Conservation (phyloP, 2,113 vertebrate genomes). For the Marcusenius ussheri region DNA sequence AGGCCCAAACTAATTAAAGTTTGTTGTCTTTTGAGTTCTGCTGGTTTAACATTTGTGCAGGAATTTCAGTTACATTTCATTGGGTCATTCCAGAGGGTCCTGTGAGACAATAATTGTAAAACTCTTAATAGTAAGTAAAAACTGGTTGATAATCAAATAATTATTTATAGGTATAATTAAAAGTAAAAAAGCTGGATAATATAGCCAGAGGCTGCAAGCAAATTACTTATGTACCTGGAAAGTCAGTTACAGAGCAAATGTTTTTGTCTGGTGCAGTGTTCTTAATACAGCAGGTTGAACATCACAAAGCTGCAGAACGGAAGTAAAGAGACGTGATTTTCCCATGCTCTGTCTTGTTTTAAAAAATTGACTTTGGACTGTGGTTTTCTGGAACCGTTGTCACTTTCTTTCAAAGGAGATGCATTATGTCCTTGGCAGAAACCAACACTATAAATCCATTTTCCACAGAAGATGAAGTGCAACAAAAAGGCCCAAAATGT, state of each 20-base stretch:
- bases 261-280: not conserved
- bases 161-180: not conserved
- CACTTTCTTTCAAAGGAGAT: not conserved
- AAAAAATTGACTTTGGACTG: not conserved
- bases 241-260: not conserved
- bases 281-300: not conserved
- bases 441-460: not conserved
- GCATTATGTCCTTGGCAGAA: not conserved
- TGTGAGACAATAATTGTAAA: not conserved
- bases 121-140: not conserved
- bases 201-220: not conserved
- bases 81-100: not conserved
- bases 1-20: no score
- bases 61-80: no score
- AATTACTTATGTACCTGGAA: not conserved
- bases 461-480: not conserved
- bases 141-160: not conserved
- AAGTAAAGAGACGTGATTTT: not conserved
- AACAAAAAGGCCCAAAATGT: not conserved
- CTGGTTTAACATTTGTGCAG: no score
- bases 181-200: not conserved
- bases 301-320: not conserved
- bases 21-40: no score
- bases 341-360: not conserved
- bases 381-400: not conserved